phyloP scores from a whole-genome alignment of 2,888 invertebrate genomes.

The Athetis lepigone region DNA sequence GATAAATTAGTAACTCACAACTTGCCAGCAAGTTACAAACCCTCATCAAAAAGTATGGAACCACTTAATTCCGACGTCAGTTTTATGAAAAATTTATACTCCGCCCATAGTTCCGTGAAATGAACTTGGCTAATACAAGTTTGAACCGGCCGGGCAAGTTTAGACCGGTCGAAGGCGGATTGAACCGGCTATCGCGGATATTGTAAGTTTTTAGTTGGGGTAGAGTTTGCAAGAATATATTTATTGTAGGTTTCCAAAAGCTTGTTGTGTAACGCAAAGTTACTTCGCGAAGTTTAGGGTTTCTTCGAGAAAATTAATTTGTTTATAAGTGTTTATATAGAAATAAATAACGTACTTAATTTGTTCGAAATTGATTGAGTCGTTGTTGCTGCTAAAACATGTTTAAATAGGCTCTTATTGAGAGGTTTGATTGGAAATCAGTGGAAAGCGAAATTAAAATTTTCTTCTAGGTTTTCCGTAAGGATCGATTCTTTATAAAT shows the following conservation, averaged over 20 bases:
- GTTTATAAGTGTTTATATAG: slow-evolving; percentile 27
- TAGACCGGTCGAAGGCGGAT: slow-evolving; percentile 43
- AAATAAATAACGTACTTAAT: slow-evolving; percentile 31
- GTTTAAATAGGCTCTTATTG: slow-evolving; percentile 22
- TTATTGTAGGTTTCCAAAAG: slow-evolving; percentile 35
- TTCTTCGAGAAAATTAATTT: slow-evolving; percentile 23
- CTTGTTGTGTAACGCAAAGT: slow-evolving; percentile 41
- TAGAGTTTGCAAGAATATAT: slow-evolving; percentile 52
- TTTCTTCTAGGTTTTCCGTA: slow-evolving; percentile 5
- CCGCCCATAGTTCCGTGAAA: slow-evolving; percentile 60
- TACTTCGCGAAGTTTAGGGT: slow-evolving; percentile 11
- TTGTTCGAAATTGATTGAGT: slow-evolving; percentile 19
- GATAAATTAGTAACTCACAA: slow-evolving; percentile 61
- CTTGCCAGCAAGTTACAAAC: slow-evolving; percentile 51
- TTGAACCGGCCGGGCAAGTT: slow-evolving; percentile 49
- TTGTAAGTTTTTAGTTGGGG: slow-evolving; percentile 59
- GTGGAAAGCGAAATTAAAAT: slow-evolving; percentile 20
- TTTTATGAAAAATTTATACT: slow-evolving; percentile 73
- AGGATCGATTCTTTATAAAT: slow-evolving; percentile 11
- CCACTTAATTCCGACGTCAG: slow-evolving; percentile 71
- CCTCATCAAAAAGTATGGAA: slow-evolving; percentile 67
- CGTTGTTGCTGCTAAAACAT: slow-evolving; percentile 24
- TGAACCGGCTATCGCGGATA: slow-evolving; percentile 56
- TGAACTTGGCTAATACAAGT: slow-evolving; percentile 62
- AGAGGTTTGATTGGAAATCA: slow-evolving; percentile 30